Evolutionary conservation across 2,797 vertebrate species (phyloP).

Genomic region (Neopelma chrysocephalum): DNA sequence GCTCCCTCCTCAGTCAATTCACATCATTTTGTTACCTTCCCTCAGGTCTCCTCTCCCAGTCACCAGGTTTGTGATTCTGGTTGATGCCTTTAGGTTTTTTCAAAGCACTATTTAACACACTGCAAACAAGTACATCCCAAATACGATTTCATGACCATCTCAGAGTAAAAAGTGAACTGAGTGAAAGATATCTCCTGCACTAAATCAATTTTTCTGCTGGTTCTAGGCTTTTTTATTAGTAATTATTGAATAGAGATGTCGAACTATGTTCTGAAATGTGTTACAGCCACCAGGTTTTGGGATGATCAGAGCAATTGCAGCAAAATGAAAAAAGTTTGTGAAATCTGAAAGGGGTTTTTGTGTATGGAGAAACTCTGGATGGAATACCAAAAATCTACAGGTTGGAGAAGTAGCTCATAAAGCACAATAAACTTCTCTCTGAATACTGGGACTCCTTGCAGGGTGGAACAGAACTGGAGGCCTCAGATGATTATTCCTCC

Average conservation of each 20-base stretch:
- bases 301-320: not conserved
- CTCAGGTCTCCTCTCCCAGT: not conserved
- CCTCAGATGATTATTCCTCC: not conserved
- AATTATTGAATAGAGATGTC: not conserved
- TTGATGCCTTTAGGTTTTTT: not conserved
- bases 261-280: not conserved
- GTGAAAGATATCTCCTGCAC: not conserved
- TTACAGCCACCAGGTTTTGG: not conserved
- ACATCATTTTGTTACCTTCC: not conserved
- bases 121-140: not conserved
- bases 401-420: not conserved
- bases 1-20: not conserved
- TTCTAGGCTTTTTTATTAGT: not conserved
- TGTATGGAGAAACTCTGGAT: not conserved
- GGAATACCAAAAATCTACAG: not conserved
- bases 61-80: not conserved
- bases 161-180: not conserved
- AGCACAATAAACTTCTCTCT: not conserved
- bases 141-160: not conserved
- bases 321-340: not conserved
- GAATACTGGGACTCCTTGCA: not conserved
- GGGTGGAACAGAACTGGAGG: not conserved
- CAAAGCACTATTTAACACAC: not conserved
- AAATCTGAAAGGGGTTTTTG: not conserved
- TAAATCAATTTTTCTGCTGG: not conserved